Evolutionary conservation across 2,797 vertebrate species (phyloP), one percentile per base, ranked within the genome.

Genomic region (Tauraco hartlaubi): DNA sequence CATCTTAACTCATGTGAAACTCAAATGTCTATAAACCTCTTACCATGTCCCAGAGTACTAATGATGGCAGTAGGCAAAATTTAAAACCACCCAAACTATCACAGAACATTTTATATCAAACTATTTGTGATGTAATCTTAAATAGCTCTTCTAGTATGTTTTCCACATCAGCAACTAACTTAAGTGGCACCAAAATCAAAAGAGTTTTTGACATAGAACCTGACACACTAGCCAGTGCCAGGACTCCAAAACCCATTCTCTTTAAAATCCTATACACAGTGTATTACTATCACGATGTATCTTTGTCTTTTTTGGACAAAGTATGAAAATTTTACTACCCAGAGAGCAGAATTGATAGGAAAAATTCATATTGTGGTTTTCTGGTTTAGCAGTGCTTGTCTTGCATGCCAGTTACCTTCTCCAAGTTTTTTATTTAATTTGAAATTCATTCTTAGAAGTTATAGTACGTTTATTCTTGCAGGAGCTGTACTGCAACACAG

Each of bases 1-100:
- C 79, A 93, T 43, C 20, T 69, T 74, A 94, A 92, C 12, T 88
- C 71, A 72, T 44, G 37, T 77, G 67, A 94, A 96, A 96, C 61
- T 78, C 68, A 88, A 83, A 79, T 28, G 81, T 59, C 87, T 89
- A 89, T 91, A 93, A 88, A 95, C 87, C 39, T 88, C 56, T 86
- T 35, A 52, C 39, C 59, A 56, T 22, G 22, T 66, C 63, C 77
- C 63, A 91, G 81, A 90, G 67, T 51, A 67, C 28, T 86, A 61
- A 72, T 5, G 85, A 26, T 58, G 52, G 37, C 48, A 90, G 55
- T 11, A 91, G 11, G 39, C 29, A 92, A 93, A 91, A 78, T 76
- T 83, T 92, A 96, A 95, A 92, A 17, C 25, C 63, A 91, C 41
- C 33, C 58, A 79, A 72, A 80, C 41, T 66, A 69, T 23, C 22